Base-by-base conservation (phyloP, 2,888 invertebrate species). In the Cylindroiulus punctatus region DNA sequence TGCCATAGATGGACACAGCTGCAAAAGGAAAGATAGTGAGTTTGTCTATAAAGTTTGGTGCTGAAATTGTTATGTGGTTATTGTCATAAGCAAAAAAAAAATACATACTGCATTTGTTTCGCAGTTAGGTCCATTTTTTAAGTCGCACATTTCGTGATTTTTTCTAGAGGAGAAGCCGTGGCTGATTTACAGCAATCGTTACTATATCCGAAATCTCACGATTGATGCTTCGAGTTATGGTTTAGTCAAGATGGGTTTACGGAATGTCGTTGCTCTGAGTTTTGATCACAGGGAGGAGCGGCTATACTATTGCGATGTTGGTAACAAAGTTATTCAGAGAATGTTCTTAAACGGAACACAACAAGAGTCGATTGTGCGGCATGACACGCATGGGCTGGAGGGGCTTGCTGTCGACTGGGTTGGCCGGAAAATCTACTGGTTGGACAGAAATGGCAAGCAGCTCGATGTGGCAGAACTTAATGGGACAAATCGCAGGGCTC, bases 321-420 rank as follows among this genome's bases (percentile, higher is more conserved):
- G 96, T 0, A 97, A 97, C 0, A 98, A 98, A 91, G 97, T 96
- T 0, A 98, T 98, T 87, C 97, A 95, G 91, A 93, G 96, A 89
- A 95, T 92, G 84, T 89, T 89, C 65, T 87, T 90, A 36, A 90
- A 92, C 88, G 93, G 91, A 26, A 91, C 92, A 14, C 94, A 94
- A 0, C 93, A 94, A 0, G 96, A 97, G 91, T 94, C 96, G 0
- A 94, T 98, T 0, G 95, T 98, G 82, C 93, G 96, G 82, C 98
- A 98, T 90, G 97, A 98, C 90, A 97, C 97, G 0, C 96, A 97
- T 89, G 98, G 98, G 0, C 92, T 99, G n/a, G 99, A 99, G 92
- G 99, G 99, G 14, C 95, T 99, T 84, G 96, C 98, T 0, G 93
- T 99, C 12, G 99, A 99, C 91, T 99, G 99, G 99, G 94, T 98